A percentile compares a stretch with the other conserved stretches of the same genome.
Conservation (phyloP, 92 coral and sea anemone genomes). For the Parazoanthus swiftii region DNA sequence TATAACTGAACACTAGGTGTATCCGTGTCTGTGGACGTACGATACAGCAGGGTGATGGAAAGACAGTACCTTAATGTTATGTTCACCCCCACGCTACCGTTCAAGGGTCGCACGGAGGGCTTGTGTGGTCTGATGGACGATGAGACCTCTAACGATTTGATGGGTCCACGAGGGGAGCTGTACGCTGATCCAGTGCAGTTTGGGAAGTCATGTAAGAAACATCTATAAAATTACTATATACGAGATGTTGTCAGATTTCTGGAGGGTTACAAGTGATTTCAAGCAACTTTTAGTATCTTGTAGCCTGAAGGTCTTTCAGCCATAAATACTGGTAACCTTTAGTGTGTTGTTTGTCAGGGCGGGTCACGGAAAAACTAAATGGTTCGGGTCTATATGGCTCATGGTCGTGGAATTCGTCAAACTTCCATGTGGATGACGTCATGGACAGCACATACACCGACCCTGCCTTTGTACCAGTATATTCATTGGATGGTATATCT, state of each 20-base stretch:
- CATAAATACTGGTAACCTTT: no score
- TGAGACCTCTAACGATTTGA: conserved; percentile 64
- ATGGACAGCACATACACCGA: conserved; percentile 71
- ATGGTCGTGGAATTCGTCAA: conserved; percentile 79
- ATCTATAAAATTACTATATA: not conserved
- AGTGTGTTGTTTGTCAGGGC: conserved; percentile 44
- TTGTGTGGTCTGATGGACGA: conserved; percentile 81
- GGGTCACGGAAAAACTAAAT: conserved; percentile 30
- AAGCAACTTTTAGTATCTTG: no score
- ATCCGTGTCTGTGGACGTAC: conserved; percentile 63
- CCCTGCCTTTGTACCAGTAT: conserved; percentile 46
- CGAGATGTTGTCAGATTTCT: not conserved
- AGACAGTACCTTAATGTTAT: conserved; percentile 68
- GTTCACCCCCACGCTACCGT: conserved; percentile 59
- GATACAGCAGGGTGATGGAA: conserved; percentile 65
- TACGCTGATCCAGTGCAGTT: conserved; percentile 60
- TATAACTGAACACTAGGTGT: conserved; percentile 38
- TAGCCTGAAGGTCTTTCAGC: no score
- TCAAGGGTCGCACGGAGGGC: conserved; percentile 67
- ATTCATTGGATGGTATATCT: conserved; percentile 56
- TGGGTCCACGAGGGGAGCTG: conserved; percentile 61
- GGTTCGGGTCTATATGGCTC: conserved; percentile 50
- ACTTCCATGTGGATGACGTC: conserved; percentile 63
- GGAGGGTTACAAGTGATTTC: no score
- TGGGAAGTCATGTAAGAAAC: conserved; percentile 75